Evolutionary conservation across 2,888 invertebrate genomes (phyloP), one percentile per base, ranked within the genome.

Genomic region (Clepsis dumicolana): DNA sequence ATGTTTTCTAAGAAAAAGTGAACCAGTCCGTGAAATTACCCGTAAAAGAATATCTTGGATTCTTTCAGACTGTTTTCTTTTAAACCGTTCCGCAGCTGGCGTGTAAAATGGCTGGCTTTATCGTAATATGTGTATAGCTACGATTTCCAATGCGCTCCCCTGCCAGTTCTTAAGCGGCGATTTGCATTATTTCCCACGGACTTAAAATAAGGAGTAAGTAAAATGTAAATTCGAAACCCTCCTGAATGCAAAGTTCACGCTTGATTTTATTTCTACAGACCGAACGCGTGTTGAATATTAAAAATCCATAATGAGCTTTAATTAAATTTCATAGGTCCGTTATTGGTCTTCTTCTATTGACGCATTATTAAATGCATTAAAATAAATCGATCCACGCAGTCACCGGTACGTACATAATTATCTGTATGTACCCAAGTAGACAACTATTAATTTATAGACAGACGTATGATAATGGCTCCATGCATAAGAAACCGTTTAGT

Each of bases 241-340:
- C 75, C 78, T 77, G 83, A 86, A 87, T 87, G 80, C 80, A 84
- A 85, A 87, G 84, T 87, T 89, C 84, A 86, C 80, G 85, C 84
- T 84, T 88, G 88, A 89, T 87, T 89, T 88, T 87, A 88, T 88
- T 89, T 84, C 80, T 81, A 84, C 78, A 80, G 73, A 72, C 74
- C 71, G 72, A 77, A 82, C 84, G 82, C 73, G 74, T 70, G 68
- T 71, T 75, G 89, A 89, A 88, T 89, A 84, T 86, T 81, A 80
- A 85, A 85, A 82, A 79, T 74, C 76, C 74, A 72, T 53, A 66
- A 75, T 77, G 74, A 72, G 70, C 70, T 71, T 70, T 79, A 81
- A 84, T 83, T 78, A 82, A 80, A 80, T 80, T 72, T 65, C 61
- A 72, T 71, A 56, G 63, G 32, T 67, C 52, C 29, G 16, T 59